Percentiles rank a stretch among this genome's conserved stretches.
Conservation (phyloP, 2,888 invertebrate species). For the Malachius bipustulatus region DNA sequence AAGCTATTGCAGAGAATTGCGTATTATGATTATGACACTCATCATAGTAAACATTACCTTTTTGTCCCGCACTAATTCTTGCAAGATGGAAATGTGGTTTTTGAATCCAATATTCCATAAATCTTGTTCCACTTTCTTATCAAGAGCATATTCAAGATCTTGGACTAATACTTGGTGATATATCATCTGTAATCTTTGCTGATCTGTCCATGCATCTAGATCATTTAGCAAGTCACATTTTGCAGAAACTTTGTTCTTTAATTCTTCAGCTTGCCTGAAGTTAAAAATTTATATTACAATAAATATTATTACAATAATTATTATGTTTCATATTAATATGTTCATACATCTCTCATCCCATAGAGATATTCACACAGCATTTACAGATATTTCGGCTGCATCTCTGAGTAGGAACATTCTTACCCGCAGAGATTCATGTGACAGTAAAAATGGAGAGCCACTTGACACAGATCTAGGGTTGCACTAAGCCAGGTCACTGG, state of each 20-base stretch:
- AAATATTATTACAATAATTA: conserved; percentile 7
- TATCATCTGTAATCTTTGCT: conserved; percentile 43
- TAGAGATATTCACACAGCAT: no score
- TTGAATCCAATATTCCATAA: conserved; percentile 83
- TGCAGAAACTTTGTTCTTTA: conserved; percentile 55
- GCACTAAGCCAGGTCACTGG: no score
- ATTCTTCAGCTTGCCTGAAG: conserved; percentile 59
- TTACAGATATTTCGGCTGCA: no score
- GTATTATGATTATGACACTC: no score
- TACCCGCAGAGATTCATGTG: no score
- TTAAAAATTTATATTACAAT: no score
- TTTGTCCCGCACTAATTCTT: conserved; percentile 65
- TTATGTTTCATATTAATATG: no score
- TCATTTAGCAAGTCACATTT: conserved; percentile 44
- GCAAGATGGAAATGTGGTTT: conserved; percentile 70
- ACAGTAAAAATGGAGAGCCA: no score
- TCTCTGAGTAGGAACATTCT: no score
- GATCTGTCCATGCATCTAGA: conserved; percentile 34
- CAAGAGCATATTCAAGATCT: conserved; percentile 76
- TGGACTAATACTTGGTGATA: conserved; percentile 64
- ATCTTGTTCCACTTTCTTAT: conserved; percentile 82
- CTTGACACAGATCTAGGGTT: no score
- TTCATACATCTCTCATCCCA: no score
- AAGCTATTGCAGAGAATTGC: background rate
- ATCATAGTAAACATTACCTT: conserved; percentile 48